Evolutionary conservation across 2,797 vertebrate genomes (phyloP).

Genomic region (Semotilus atromaculatus): DNA sequence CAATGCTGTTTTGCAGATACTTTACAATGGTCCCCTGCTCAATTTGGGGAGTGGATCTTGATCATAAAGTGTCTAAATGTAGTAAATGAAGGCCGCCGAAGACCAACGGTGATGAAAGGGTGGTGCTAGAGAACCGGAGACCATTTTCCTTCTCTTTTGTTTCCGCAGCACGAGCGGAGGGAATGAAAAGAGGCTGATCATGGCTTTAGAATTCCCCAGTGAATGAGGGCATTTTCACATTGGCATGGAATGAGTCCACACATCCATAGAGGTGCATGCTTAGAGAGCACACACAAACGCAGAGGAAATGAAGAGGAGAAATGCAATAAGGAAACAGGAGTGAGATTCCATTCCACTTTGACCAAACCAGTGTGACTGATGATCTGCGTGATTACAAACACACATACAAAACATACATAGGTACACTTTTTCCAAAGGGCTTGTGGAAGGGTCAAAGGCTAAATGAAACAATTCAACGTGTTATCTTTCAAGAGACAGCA

Average conservation of each 20-base stretch:
- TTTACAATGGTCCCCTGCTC: not conserved
- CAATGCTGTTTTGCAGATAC: not conserved
- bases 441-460: slow-evolving; percentile 10
- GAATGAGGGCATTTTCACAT: slow-evolving; percentile 50
- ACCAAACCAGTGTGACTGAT: slow-evolving; percentile 12
- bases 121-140: slow-evolving; percentile 19
- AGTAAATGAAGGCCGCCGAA: not conserved
- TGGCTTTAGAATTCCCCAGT: slow-evolving; percentile 47
- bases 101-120: slow-evolving; percentile 16
- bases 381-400: slow-evolving; percentile 9
- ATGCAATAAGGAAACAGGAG: slow-evolving; percentile 23
- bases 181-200: slow-evolving; percentile 47
- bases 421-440: not conserved
- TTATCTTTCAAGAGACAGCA: slow-evolving; percentile 12
- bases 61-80: slow-evolving; percentile 22
- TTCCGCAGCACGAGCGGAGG: slow-evolving; percentile 9
- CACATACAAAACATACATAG: not conserved
- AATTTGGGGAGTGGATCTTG: not conserved
- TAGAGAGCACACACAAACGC: not conserved
- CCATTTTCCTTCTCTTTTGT: slow-evolving; percentile 39
- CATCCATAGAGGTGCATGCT: slow-evolving; percentile 14
- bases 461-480: slow-evolving; percentile 41
- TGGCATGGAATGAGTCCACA: slow-evolving; percentile 40
- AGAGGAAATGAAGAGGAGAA: slow-evolving; percentile 10
- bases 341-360: slow-evolving; percentile 20